Base-by-base conservation (phyloP, 2,888 invertebrate species). In the Dasypolia templi region DNA sequence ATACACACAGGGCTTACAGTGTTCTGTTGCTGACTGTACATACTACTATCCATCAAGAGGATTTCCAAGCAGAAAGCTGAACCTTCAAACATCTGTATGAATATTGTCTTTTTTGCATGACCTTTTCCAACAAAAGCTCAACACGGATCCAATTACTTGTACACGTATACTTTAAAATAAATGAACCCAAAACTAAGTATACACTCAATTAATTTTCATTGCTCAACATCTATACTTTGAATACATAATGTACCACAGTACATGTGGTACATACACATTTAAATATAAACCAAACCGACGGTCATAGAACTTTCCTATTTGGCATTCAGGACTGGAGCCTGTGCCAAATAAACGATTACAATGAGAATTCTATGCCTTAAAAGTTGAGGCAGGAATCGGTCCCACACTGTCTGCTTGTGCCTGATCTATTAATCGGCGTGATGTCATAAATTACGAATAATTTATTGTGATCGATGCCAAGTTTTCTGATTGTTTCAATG, bases 321-420 rank as follows among this genome's bases (percentile, higher is more conserved):
- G 93, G 94, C 94, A 95, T 95, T 94, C 95, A 93, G 83, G 83
- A 87, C 88, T 88, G 89, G 88, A 89, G 88, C 91, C 89, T 90
- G 90, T 93, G 94, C 95, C 95, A 95, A 95, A 95, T 95, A 94
- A 92, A 95, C 91, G 91, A 94, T 93, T 91, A 95, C 95, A 96
- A 95, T 95, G 92, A 90, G 92, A 92, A 93, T 93, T 92, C 91
- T 92, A 89, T 86, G 86, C 91, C 92, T 91, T 92, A 92, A 89
- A 86, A 82, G 89, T 80, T 82, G 76, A 84, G 88, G 87, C 92
- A 90, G 87, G 91, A 90, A 88, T 90, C 82, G 93, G 94, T 94
- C 93, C 94, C 94, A 94, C 92, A 93, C 92, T 94, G 94, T 95
- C 95, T 95, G 92, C 89, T 90, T 91, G 91, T 94, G 91, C 89